These are phyloP conservation scores for Enteromius trimaculatus DNA, from an alignment of 2,797 vertebrate genomes.

Conservation along the genomic window DNA sequence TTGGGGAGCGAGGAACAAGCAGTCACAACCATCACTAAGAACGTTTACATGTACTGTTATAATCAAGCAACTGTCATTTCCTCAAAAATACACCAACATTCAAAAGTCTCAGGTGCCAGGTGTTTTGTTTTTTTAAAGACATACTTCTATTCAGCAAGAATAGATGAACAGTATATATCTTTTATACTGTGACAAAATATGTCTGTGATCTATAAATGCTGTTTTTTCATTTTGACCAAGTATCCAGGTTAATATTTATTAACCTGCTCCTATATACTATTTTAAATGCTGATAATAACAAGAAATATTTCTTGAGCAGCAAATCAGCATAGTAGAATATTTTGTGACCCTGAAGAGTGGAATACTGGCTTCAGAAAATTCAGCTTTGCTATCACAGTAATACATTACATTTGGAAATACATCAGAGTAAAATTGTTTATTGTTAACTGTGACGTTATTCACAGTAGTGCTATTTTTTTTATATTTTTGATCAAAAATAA, in stretches of 20 bases:
- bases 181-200: not conserved
- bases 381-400: not conserved
- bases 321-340: not conserved
- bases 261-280: not conserved
- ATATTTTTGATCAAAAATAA: not conserved
- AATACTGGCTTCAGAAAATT: not conserved
- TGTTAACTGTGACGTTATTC: not conserved
- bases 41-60: slow-evolving; percentile 12
- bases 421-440: not conserved
- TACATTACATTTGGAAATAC: not conserved
- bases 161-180: not conserved
- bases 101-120: not conserved
- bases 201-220: not conserved
- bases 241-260: not conserved
- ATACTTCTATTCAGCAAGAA: not conserved
- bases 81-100: not conserved
- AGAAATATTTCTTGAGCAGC: not conserved
- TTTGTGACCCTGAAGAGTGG: not conserved
- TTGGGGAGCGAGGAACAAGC: not conserved
- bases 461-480: not conserved
- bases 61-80: not conserved
- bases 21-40: slow-evolving; percentile 18
- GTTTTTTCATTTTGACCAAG: not conserved
- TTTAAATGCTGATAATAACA: not conserved
- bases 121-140: not conserved